These are phyloP conservation scores for Etia nguti DNA, from an alignment of 2,113 vertebrate genomes.

Conservation along the genomic window DNA sequence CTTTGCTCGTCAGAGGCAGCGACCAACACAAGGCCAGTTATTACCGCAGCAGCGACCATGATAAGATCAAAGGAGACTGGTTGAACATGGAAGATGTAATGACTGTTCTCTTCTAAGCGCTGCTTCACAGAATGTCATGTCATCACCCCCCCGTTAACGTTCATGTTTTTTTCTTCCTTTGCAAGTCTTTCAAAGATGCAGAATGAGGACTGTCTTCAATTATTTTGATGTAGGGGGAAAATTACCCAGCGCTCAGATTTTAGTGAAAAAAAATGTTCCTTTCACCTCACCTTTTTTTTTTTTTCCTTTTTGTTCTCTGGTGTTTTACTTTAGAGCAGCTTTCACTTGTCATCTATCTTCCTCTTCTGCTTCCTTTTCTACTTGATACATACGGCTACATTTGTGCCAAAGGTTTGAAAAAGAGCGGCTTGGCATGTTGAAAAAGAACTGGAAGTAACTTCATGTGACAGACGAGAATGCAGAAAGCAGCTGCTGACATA, in stretches of 20 bases:
- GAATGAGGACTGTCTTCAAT: conserved; percentile 22
- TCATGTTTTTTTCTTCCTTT: not conserved
- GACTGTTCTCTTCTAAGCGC: conserved; percentile 40
- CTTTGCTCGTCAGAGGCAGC: conserved; percentile 42
- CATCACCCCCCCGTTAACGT: conserved; percentile 45
- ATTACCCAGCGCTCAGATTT: not conserved
- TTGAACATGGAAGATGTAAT: conserved; percentile 44
- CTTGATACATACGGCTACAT: not conserved
- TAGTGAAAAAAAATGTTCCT: not conserved
- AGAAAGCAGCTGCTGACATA: not conserved
- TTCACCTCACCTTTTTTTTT: not conserved
- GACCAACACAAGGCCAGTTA: conserved; percentile 43
- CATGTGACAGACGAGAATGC: conserved; percentile 14
- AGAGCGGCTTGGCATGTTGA: conserved; percentile 34
- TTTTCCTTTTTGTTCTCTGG: not conserved
- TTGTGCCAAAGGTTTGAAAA: conserved; percentile 3
- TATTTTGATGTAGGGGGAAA: conserved; percentile 26
- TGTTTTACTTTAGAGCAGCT: not conserved
- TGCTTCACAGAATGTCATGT: conserved; percentile 38
- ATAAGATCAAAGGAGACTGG: conserved; percentile 60
- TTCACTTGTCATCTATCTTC: not conserved
- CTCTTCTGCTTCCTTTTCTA: not conserved
- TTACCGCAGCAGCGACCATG: conserved; percentile 27
- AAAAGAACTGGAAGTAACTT: conserved; percentile 29
- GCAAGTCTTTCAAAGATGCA: conserved; percentile 11